Base-by-base conservation (phyloP, 2,797 vertebrate species). In the Acrossocheilus wenchowensis region DNA sequence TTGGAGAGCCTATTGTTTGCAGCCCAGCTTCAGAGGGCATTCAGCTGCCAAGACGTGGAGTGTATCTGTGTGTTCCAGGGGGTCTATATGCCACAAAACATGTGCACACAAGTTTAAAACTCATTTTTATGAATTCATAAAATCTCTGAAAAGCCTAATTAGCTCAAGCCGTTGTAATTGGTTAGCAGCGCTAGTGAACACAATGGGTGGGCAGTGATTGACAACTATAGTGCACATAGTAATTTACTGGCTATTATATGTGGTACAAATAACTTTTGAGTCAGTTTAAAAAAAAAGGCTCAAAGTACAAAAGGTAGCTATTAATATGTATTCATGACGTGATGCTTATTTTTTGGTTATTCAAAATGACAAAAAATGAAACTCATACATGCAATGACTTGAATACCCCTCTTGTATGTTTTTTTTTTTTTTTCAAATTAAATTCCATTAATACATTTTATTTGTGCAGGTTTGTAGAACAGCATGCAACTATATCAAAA, bases 131-230 rank as follows among this genome's bases (percentile, higher is more conserved):
- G 90, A 79, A 89, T 87, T 81, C 72, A 74, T 91, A 92, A 93
- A 93, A 89, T 91, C 91, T 90, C 89, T 87, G 92, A 87, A 92
- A 90, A 91, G 90, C 92, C 90, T 94, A 94, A 95, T 95, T 94
- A 75, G 64, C 60, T 73, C 77, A 94, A 94, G 91, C 92, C 86
- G 60, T 88, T 89, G 92, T 92, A 93, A 94, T 91, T 93, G 93
- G 92, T 88, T 88, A 52, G 79, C 43, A 73, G 78, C 43, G 60
- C 45, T 71, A 77, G 60, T 66, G 30, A 79, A 50, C 73, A 62
- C 81, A 78, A 82, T 83, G 64, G 45, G 78, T 66, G 87, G 82
- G 78, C 85, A 87, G 41, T 30, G 12, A 84, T 78, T 78, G 78
- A 39, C 54, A 50, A 10, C n/a, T 74, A 15, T 39, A 52, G 21